These are phyloP conservation scores for Coenonympha arcania DNA, from an alignment of 2,888 invertebrate species.

Conservation along the genomic window DNA sequence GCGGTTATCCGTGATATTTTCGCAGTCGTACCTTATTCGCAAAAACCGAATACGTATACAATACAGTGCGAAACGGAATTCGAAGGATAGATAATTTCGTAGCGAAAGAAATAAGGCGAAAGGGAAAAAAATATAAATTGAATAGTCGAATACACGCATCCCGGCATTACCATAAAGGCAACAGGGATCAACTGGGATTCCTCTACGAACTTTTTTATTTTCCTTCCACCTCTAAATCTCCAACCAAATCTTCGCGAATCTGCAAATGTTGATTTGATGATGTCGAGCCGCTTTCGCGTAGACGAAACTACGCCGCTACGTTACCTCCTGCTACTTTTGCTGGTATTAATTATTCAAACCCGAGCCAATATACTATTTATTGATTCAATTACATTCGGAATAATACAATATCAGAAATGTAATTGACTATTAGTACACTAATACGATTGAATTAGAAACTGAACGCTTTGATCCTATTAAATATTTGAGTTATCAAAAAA, in stretches of 20 bases:
- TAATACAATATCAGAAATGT: neutral
- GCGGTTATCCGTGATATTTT: conserved; percentile 72
- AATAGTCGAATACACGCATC: conserved; percentile 74
- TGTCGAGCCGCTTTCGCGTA: conserved; percentile 38
- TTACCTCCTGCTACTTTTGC: neutral
- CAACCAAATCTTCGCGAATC: conserved; percentile 73
- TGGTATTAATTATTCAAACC: conserved; percentile 11
- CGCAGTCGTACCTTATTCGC: conserved; percentile 71
- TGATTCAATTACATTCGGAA: conserved; percentile 2
- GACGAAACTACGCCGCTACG: conserved; percentile 17
- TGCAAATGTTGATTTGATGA: conserved; percentile 76
- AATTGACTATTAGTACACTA: conserved; percentile 1
- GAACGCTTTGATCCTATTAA: neutral
- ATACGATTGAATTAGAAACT: conserved; percentile 1
- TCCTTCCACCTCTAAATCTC: conserved; percentile 75
- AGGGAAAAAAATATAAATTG: conserved; percentile 73
- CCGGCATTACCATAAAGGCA: conserved; percentile 74
- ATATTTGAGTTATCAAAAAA: neutral
- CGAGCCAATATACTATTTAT: neutral
- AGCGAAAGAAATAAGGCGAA: conserved; percentile 69
- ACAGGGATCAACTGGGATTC: conserved; percentile 73
- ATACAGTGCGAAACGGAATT: conserved; percentile 74
- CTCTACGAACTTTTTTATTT: conserved; percentile 75
- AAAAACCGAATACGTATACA: conserved; percentile 71
- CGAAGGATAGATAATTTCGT: conserved; percentile 73